Conservation (phyloP, 2,888 invertebrate species). For the Acanthopleura granulata region DNA sequence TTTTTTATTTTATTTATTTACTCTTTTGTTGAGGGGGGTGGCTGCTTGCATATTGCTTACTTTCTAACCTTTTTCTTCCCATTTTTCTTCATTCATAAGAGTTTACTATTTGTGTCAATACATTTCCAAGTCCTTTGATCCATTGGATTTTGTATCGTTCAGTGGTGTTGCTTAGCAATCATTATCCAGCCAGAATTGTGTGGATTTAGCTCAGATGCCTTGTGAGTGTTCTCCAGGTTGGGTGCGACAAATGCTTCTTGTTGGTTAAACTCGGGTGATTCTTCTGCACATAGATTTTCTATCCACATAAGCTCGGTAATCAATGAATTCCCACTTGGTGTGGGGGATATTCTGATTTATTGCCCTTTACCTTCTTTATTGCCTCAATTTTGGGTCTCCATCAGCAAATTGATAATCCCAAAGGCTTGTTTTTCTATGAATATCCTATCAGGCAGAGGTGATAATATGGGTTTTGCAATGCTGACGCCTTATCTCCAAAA, state of each 20-base stretch:
- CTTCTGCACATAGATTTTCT: constrained; percentile 3
- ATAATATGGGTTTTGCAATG: not conserved
- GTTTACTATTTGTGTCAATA: not conserved
- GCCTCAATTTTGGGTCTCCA: constrained; percentile 3
- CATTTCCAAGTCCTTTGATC: not conserved
- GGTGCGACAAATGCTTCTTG: not conserved
- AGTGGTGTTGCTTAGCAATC: too few species aligned
- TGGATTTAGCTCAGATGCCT: too few species aligned
- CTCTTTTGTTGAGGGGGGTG: too few species aligned
- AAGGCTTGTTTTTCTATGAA: constrained; percentile 10
- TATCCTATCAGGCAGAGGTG: constrained; percentile 2
- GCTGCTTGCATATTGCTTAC: too few species aligned
- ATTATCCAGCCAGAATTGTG: too few species aligned
- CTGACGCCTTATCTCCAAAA: not conserved
- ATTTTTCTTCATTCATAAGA: too few species aligned
- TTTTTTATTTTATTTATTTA: too few species aligned
- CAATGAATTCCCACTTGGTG: not conserved
- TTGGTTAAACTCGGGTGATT: not conserved
- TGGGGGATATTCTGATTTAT: not conserved
- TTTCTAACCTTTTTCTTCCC: too few species aligned
- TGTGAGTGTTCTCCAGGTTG: too few species aligned
- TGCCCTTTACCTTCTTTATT: not conserved
- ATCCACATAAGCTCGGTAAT: not conserved
- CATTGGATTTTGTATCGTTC: not conserved
- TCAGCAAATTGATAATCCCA: constrained; percentile 10